Conservation (phyloP, 1,140 invertebrate species). For the Mya arenaria region DNA sequence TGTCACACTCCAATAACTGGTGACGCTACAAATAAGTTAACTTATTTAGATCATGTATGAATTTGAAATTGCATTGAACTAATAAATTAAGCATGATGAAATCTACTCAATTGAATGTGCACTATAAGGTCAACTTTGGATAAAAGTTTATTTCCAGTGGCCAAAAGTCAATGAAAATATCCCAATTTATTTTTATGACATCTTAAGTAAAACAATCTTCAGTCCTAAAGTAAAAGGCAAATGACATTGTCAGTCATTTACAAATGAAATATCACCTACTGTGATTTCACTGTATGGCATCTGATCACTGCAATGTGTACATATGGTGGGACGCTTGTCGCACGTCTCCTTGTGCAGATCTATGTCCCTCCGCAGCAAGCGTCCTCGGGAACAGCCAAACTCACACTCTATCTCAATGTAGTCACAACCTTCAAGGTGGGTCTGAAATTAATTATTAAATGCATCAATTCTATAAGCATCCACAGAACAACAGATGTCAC, state of each 20-base stretch:
- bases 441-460: background rate
- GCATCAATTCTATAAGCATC: too few species aligned
- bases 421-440: background rate
- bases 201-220: too few species aligned
- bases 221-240: too few species aligned
- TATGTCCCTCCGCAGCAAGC: slow-evolving; percentile 62
- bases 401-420: slow-evolving; percentile 25
- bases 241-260: background rate
- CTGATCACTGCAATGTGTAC: slow-evolving; percentile 68
- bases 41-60: too few species aligned
- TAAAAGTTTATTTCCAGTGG: too few species aligned
- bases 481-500: too few species aligned
- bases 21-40: slow-evolving; percentile 57
- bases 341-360: slow-evolving; percentile 69
- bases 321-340: slow-evolving; percentile 66
- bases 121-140: too few species aligned
- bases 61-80: too few species aligned
- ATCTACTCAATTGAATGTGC: too few species aligned
- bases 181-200: too few species aligned
- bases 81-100: too few species aligned
- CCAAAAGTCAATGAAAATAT: too few species aligned
- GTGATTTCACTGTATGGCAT: slow-evolving; percentile 55
- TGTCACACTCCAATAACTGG: slow-evolving; percentile 59
- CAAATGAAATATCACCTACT: slow-evolving; percentile 46
- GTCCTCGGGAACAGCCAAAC: slow-evolving; percentile 37